Base-by-base conservation (phyloP, 2,113 vertebrate genomes). In the Labrus mixtus region DNA sequence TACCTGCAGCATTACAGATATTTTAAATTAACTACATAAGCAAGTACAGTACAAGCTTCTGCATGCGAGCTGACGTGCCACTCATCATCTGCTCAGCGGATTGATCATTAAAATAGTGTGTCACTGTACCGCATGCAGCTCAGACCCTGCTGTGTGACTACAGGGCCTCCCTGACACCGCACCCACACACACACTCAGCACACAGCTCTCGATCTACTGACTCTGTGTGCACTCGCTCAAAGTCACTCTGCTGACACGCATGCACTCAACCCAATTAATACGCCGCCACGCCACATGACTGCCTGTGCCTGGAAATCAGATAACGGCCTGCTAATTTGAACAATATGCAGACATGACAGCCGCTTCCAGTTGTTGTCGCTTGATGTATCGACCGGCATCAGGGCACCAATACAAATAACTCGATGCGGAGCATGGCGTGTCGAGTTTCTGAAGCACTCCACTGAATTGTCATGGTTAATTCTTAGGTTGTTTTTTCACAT, bases 391-490 rank as follows among this genome's bases (percentile, higher is more conserved):
- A 88, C 57, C n/a, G 19, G 57, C 61, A 46, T 78, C 36, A 17
- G 51, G 70, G 78, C 76, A 51, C 8, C 4, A 63, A 70, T 64
- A 43, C 53, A 68, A 82, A 69, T 58, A 57, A 33, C 62, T 68
- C 43, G 43, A 78, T 75, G 46, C n/a, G 3, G 46, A 48, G 71
- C 23, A 17, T 16, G 62, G 62, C 33, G 58, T 51, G 75, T 45
- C 19, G 64, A 8, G 43, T 65, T 68, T 74, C 66, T 72, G 72
- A 76, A 70, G 73, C 82, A 70, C 86, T 88, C 64, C 43, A 46
- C 82, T 75, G 81, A 48, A 68, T 84, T 83, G 87, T 86, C 83
- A 70, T 23, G 59, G 76, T 71, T 88, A 88, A 85, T 90, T 88
- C 83, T 73, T n/a, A 33, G 8, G 68, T 80, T 72, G 36, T 84